Evolutionary conservation across 2,113 vertebrate species (phyloP), one percentile per base, ranked within the genome.

Genomic region (Psettodes erumei): DNA sequence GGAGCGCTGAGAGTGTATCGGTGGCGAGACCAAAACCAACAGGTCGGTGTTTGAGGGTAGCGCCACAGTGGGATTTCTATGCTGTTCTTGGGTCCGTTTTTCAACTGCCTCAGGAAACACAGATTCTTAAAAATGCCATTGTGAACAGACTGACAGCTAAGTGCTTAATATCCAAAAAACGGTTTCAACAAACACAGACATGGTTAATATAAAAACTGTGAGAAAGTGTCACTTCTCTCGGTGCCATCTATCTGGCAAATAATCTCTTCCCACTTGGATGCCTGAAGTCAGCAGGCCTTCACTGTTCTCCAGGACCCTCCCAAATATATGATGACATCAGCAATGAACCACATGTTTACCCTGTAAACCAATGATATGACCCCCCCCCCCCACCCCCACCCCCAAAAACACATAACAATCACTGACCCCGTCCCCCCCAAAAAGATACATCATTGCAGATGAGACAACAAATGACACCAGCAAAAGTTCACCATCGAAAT

Each of bases 361-460:
- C 92, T 94, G 94, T 94, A 93, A 94, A 94, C 92, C 92, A 93
- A 89, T 84, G 86, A 92, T 86, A 89, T 86, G 83, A 87, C 86
- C 86, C 84, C 50, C 74, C 60, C 71, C n/a, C n/a, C n/a, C n/a
- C n/a, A n/a, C n/a, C n/a, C n/a, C n/a, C n/a, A n/a, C n/a, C n/a
- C n/a, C n/a, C n/a, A n/a, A n/a, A n/a, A n/a, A n/a, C n/a, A 9
- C 72, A 85, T 62, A 68, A 86, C 78, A 83, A 85, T 78, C 75
- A 75, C 62, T 60, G 53, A n/a, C 71, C 79, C 71, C 62, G 21
- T 10, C 62, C 37, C 50, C 15, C 32, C 45, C 35, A 25, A 37
- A 75, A 82, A 77, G 60, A 84, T 87, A 88, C 60, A 85, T 85
- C 83, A 78, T 85, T 86, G 86, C 88, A 89, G 83, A 88, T 84